Base-by-base conservation (phyloP, 2,113 vertebrate genomes). In the Crotalus helleri region DNA sequence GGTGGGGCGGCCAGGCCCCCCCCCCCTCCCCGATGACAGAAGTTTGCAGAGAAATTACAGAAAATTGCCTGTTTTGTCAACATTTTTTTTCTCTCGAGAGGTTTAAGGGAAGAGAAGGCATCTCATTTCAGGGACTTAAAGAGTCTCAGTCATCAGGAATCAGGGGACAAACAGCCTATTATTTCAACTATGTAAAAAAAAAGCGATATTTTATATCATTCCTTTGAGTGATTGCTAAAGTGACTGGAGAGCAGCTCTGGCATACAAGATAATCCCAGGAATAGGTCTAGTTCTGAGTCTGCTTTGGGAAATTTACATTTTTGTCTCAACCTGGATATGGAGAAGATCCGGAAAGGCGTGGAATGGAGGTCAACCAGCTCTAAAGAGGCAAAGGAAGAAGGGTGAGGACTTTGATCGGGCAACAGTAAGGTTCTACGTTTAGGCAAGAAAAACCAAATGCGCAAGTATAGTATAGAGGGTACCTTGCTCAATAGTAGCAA, bases 11-110 rank as follows among this genome's bases (percentile, higher is more conserved):
- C 97, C 98, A 97, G 97, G 98, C 97, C 97, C 98, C 98, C 98
- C 98, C 96, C 97, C 97, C 98, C 96, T 96, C 97, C 44, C 93
- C 94, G 98, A 97, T 98, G 98, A 99, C 97, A 98, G 98, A 98
- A 92, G 97, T 96, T 98, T 57, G 93, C 95, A 91, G 96, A 95
- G 96, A 98, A 99, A 99, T 99, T 98, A 98, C 98, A 98, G 98
- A 99, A 99, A 99, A 99, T 99, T 98, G 98, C 96, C 98, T 98
- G 98, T 99, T 98, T 98, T 98, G 98, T 98, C 98, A 98, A 99
- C 98, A 98, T 99, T 98, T 99, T 98, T 98, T 98, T 98, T 58
- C 57, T 98, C 98, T 98, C 97, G 96, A 97, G 97, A 98, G 98
- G 98, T 98, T 98, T 98, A 98, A 97, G 97, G 97, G 96, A 21